Evolutionary conservation across 2,797 vertebrate genomes (phyloP).

Genomic region (Antennarius maculatus): DNA sequence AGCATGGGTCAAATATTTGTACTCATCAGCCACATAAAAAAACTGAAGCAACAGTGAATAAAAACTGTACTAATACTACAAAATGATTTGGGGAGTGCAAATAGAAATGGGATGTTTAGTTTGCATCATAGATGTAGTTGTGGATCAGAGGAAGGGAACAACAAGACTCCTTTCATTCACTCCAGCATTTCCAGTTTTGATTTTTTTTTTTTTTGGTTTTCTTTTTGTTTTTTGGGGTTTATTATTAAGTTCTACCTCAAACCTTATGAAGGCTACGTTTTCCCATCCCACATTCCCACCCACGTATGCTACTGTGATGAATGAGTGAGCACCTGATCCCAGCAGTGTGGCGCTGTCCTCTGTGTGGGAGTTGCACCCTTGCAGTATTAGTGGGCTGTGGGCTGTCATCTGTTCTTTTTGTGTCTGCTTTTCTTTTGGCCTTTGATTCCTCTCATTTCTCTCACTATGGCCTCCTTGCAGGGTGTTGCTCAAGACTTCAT

Average conservation of each 20-base stretch:
- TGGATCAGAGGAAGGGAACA: too few species aligned
- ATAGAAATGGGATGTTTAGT: too few species aligned
- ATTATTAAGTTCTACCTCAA: too few species aligned
- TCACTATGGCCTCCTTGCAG: slow-evolving; percentile 87
- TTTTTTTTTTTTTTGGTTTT: too few species aligned
- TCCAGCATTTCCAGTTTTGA: too few species aligned
- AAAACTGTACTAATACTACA: not conserved
- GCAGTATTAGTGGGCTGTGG: slow-evolving; percentile 77
- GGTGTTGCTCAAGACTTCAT: slow-evolving; percentile 86
- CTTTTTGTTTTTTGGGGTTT: too few species aligned
- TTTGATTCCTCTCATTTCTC: slow-evolving; percentile 66
- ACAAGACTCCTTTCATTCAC: too few species aligned
- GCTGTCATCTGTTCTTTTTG: slow-evolving; percentile 71
- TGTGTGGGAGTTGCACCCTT: slow-evolving; percentile 84
- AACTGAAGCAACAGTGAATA: not conserved
- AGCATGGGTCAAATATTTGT: not conserved
- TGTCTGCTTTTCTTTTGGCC: slow-evolving; percentile 50
- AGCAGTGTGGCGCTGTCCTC: not conserved
- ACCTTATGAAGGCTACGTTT: not conserved
- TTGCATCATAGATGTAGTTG: too few species aligned
- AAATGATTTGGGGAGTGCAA: too few species aligned
- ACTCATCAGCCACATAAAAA: not conserved
- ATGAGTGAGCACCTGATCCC: not conserved
- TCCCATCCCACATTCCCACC: not conserved
- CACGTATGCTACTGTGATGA: slow-evolving; percentile 1